These are phyloP conservation scores for Dexiosoma caninum DNA, from an alignment of 2,888 invertebrate genomes.

Conservation along the genomic window DNA sequence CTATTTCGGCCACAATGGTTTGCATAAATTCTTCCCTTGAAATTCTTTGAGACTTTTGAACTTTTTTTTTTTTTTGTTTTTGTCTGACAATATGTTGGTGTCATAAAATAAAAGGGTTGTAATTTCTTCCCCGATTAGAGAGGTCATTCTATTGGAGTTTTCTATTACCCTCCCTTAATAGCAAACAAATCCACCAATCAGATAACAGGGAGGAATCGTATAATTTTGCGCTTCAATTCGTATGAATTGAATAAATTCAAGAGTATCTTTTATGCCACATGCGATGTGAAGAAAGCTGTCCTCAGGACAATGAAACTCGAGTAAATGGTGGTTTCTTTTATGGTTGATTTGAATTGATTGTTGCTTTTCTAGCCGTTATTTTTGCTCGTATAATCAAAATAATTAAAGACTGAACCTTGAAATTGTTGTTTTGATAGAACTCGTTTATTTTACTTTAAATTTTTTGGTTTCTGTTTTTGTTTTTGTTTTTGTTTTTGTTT, in stretches of 20 bases:
- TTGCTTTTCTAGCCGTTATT: slow-evolving; percentile 35
- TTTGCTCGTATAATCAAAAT: slow-evolving; percentile 14
- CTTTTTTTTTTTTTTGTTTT: slow-evolving; percentile 4
- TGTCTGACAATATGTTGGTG: no score
- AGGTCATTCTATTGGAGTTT: slow-evolving; percentile 2
- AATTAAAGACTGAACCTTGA: slow-evolving; percentile 20
- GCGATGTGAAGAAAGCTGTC: not conserved
- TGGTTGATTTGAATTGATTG: not conserved
- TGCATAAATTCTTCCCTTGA: slow-evolving; percentile 45
- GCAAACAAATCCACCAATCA: slow-evolving; percentile 44
- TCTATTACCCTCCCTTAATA: slow-evolving; percentile 28
- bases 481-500: no score
- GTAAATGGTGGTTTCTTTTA: slow-evolving; percentile 25
- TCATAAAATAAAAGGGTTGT: slow-evolving; percentile 27
- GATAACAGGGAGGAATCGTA: slow-evolving; percentile 13
- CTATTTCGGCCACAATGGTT: slow-evolving; percentile 15
- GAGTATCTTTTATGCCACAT: slow-evolving; percentile 33
- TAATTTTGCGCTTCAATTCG: slow-evolving; percentile 2
- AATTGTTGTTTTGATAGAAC: not conserved
- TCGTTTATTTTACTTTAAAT: not conserved
- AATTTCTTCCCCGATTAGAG: not conserved
- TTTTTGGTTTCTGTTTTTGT: not conserved
- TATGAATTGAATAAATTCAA: slow-evolving; percentile 28
- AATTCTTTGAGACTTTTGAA: slow-evolving; percentile 23
- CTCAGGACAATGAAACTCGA: slow-evolving; percentile 48